Conservation (phyloP, 1,140 invertebrate genomes). For the Chionoecetes opilio region DNA sequence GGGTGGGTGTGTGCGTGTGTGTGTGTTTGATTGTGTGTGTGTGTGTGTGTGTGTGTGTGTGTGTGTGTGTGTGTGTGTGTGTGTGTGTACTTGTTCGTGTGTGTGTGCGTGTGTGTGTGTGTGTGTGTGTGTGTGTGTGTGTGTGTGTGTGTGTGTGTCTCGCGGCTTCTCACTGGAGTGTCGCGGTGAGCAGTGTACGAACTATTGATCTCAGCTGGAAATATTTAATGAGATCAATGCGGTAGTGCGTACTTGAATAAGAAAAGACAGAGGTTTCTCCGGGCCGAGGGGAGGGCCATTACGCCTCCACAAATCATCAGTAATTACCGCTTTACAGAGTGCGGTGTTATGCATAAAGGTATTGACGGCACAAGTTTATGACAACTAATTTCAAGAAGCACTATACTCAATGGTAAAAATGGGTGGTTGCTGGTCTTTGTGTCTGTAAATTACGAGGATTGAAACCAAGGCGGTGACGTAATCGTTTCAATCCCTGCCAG, state of each 20-base stretch:
- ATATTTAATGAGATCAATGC: slow-evolving; percentile 21
- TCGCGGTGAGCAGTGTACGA: not conserved
- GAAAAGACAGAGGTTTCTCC: not conserved
- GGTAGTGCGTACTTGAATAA: not conserved
- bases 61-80: too few species aligned
- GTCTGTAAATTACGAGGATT: not conserved
- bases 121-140: too few species aligned
- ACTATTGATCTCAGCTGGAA: not conserved
- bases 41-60: too few species aligned
- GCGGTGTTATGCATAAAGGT: slow-evolving; percentile 28
- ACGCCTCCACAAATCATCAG: not conserved
- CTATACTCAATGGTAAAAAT: not conserved
- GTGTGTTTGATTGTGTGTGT: too few species aligned
- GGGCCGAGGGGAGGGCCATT: not conserved
- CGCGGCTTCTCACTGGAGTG: too few species aligned
- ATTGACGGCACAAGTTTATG: not conserved
- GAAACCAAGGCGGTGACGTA: slow-evolving; percentile 11
- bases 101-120: too few species aligned
- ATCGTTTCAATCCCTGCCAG: not conserved
- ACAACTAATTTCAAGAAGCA: slow-evolving; percentile 5
- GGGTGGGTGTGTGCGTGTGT: too few species aligned
- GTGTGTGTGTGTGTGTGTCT: too few species aligned
- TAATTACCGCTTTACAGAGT: slow-evolving; percentile 7
- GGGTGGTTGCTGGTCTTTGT: not conserved
- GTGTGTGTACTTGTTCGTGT: too few species aligned